phyloP scores from a whole-genome alignment of 2,797 vertebrate genomes.

The Ctenosaura bakeri region DNA sequence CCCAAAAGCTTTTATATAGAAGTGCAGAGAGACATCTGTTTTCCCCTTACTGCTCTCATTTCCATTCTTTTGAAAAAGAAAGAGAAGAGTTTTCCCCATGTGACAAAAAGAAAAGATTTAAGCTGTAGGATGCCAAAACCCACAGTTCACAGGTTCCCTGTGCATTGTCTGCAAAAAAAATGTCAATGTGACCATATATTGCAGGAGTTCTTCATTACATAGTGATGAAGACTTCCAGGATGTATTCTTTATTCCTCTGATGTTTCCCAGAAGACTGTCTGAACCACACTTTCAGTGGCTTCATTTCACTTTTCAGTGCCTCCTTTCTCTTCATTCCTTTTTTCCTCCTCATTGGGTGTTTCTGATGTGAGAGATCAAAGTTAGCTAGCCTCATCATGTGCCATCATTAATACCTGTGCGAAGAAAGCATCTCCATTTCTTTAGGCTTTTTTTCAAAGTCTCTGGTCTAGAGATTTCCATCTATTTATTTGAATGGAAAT shows the following conservation, averaged over 20 bases:
- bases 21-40: not conserved
- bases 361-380: constrained; percentile 32
- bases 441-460: not conserved
- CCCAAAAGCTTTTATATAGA: not conserved
- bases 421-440: not conserved
- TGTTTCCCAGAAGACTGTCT: not conserved
- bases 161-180: not conserved
- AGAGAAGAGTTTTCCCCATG: not conserved
- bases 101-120: not conserved
- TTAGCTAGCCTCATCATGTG: constrained; percentile 29
- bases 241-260: constrained; percentile 34
- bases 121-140: not conserved
- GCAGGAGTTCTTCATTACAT: constrained; percentile 36
- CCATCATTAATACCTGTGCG: constrained; percentile 51
- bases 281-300: constrained; percentile 27
- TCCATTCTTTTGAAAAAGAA: not conserved
- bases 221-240: constrained; percentile 14
- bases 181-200: constrained; percentile 34
- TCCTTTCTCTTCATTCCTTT: constrained; percentile 17
- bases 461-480: constrained; percentile 12
- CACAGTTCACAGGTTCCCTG: not conserved
- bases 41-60: not conserved
- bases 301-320: constrained; percentile 24
- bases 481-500: constrained; percentile 10
- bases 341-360: constrained; percentile 43